Percentiles rank a stretch among this genome's conserved stretches.
Conservation (phyloP, 2,797 vertebrate species). For the Labroides dimidiatus region DNA sequence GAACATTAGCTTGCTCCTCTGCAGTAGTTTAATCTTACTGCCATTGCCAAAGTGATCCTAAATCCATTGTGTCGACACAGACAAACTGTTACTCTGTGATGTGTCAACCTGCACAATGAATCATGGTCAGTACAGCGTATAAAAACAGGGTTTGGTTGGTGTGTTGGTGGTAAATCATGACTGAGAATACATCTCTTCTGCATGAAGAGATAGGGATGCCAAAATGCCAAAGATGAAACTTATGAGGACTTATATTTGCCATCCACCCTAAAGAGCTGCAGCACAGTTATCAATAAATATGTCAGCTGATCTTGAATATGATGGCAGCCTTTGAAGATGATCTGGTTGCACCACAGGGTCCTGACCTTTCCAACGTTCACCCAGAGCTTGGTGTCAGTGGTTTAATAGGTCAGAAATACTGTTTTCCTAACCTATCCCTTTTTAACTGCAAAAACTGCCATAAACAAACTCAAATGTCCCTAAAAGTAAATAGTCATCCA, state of each 20-base stretch:
- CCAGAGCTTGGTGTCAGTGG: conserved; percentile 15
- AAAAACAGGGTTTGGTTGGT: neutral
- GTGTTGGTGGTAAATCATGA: neutral
- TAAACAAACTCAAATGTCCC: conserved; percentile 13
- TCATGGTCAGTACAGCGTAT: neutral
- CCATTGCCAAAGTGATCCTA: conserved; percentile 17
- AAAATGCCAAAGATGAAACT: neutral
- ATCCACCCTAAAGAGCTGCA: neutral
- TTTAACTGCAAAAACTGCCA: conserved; percentile 7
- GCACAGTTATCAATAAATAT: conserved; percentile 25
- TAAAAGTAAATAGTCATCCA: conserved; percentile 26
- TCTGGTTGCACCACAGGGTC: conserved; percentile 13
- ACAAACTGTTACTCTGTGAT: neutral
- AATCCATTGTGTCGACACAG: conserved; percentile 26
- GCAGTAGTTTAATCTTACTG: conserved; percentile 25
- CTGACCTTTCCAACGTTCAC: conserved; percentile 8
- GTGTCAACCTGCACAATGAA: neutral
- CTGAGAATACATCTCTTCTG: neutral
- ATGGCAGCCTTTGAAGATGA: conserved; percentile 4
- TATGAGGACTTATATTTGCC: neutral
- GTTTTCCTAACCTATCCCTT: conserved; percentile 15
- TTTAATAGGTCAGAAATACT: conserved; percentile 23
- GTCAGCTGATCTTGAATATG: conserved; percentile 11
- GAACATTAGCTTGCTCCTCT: conserved; percentile 12
- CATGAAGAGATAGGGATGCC: neutral